Percentiles rank a stretch among this genome's conserved stretches.
Evolutionary conservation across 2,113 vertebrate species (phyloP).

Genomic region (Sinocyclocheilus grahami): DNA sequence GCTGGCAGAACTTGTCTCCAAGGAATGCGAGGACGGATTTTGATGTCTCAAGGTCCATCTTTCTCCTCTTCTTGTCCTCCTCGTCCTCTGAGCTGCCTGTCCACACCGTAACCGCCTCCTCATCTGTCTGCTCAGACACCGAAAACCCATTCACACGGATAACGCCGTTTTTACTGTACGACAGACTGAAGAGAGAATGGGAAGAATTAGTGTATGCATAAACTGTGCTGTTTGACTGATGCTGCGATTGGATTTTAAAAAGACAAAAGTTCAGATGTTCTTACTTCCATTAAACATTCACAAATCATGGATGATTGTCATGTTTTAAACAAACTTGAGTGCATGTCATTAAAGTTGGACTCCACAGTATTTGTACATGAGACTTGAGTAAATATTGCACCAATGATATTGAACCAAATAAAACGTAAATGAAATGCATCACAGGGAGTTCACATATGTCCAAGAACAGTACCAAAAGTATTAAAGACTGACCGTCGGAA

Average conservation of each 20-base stretch:
- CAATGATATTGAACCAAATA: background rate
- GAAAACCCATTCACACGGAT: constrained; percentile 89
- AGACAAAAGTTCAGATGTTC: no score
- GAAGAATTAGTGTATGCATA: background rate
- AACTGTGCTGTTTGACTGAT: no score
- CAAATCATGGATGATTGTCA: background rate
- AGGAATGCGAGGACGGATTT: constrained; percentile 86
- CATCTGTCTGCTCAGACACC: constrained; percentile 86
- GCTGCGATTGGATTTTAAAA: no score
- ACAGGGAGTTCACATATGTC: background rate
- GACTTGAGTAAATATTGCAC: background rate
- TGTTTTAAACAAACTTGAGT: background rate
- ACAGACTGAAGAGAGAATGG: constrained; percentile 72
- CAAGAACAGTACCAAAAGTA: background rate
- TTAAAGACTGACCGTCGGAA: constrained; percentile 82
- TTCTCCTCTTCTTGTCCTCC: constrained; percentile 71
- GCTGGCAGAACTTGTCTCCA: constrained; percentile 87
- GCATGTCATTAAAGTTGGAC: background rate
- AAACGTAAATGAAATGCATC: background rate
- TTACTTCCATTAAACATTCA: background rate
- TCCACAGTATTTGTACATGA: background rate
- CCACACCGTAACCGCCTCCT: constrained; percentile 76
- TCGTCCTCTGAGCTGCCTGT: constrained; percentile 37
- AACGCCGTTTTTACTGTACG: constrained; percentile 88
- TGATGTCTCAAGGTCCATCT: constrained; percentile 83